Base-by-base conservation (phyloP, 2,113 vertebrate species). In the Nothoprocta perdicaria region DNA sequence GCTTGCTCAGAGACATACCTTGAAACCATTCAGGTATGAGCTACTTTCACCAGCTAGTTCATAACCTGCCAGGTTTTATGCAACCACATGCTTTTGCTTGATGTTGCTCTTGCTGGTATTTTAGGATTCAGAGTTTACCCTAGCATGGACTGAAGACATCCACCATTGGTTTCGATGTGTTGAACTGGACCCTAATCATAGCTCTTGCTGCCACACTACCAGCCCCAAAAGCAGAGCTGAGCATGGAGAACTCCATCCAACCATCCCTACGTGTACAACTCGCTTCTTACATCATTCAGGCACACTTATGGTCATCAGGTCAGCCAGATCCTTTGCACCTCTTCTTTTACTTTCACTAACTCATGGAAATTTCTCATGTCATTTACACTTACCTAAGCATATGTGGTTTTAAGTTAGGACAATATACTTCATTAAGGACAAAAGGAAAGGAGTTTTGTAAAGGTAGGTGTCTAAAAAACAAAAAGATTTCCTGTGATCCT, bases 291-390 rank as follows among this genome's bases (percentile, higher is more conserved):
- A 61, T 17, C 21, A 26, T 53, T 38, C 3, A 2, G 13, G 35
- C 35, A 38, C 35, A 38, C 35, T 38, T 38, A 38, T 38, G 35
- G 35, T 83, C 68, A 5, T 35, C 3, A 4, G 27, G 12, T 26
- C 0, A 0, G 35, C 40, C 23, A 60, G 9, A n/a, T n/a, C 7
- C 22, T 35, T 77, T 1, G 24, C 4, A 45, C 1, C 29, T 50
- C 48, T 33, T 13, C 29, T 55, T 3, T 63, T 33, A 3, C 38
- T 76, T 73, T 11, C 33, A 43, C 6, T 58, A 65, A 45, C 4
- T 31, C 2, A 0, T 15, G 4, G 9, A 7, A 77, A 6, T 11
- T 60, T 65, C 52, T 29, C 24, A 27, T 68, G 3, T 27, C 3
- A 41, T 33, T 83, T 24, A 0, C 8, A 21, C 41, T 68, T 86